phyloP scores from a whole-genome alignment of 2,888 invertebrate species.

The Heteromyza rotundicornis region DNA sequence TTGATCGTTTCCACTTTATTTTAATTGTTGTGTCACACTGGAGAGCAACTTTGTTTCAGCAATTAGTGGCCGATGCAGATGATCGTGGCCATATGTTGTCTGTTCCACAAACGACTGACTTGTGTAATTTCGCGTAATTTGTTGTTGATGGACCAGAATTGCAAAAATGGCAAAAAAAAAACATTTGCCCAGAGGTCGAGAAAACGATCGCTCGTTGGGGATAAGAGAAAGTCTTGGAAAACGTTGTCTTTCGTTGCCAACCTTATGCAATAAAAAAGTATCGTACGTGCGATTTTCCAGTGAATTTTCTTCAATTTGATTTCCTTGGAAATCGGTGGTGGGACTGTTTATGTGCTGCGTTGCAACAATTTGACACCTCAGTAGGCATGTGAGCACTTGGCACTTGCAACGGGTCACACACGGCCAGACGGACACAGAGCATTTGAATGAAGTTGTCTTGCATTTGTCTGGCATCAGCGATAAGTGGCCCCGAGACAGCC shows the following conservation, averaged over 20 bases:
- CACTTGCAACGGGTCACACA: neutral
- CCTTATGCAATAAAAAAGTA: neutral
- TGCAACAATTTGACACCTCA: conserved; percentile 5
- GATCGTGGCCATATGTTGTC: conserved; percentile 11
- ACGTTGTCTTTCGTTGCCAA: neutral
- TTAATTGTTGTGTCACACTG: conserved; percentile 56
- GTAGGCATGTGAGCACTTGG: neutral
- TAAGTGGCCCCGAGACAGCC: conserved; percentile 3
- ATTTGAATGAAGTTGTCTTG: conserved; percentile 11
- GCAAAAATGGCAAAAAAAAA: too few species aligned
- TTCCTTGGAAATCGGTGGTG: conserved; percentile 27
- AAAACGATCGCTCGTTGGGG: neutral
- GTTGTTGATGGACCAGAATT: neutral
- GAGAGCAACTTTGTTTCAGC: conserved; percentile 16
- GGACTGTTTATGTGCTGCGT: neutral
- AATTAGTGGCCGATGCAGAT: too few species aligned
- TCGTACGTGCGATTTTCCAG: conserved; percentile 28
- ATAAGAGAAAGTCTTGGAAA: conserved; percentile 24
- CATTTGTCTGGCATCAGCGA: neutral
- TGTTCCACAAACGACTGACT: neutral
- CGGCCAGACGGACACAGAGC: neutral
- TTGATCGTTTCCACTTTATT: conserved; percentile 60
- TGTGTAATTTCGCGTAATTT: neutral
- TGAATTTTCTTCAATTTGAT: conserved; percentile 33
- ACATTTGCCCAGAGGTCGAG: neutral